Conservation (phyloP, 2,797 vertebrate species). For the Lemur catta region DNA sequence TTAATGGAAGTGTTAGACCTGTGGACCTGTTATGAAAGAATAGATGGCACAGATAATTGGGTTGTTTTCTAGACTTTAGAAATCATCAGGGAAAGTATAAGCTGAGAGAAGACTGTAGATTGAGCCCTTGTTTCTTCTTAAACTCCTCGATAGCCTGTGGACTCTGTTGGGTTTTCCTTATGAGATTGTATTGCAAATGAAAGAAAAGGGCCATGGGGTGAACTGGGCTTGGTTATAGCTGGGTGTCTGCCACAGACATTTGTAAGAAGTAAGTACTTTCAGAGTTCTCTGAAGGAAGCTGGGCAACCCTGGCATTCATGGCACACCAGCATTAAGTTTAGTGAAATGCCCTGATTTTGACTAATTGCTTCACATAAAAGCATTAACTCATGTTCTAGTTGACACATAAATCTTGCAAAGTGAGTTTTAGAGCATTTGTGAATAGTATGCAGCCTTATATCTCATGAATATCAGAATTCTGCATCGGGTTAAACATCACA, state of each 20-base stretch:
- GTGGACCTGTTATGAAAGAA: neutral
- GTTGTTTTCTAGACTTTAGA: neutral
- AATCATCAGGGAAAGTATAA: neutral
- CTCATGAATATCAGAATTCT: neutral
- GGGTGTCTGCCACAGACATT: neutral
- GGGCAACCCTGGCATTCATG: neutral
- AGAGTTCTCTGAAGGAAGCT: neutral
- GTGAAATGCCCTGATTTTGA: neutral
- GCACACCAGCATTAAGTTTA: neutral
- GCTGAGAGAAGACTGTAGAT: neutral
- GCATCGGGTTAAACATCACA: neutral
- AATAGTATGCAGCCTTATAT: neutral
- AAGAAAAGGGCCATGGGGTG: neutral
- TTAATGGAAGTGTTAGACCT: constrained; percentile 3
- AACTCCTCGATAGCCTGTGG: neutral
- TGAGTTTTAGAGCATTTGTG: neutral
- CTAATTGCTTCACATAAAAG: neutral
- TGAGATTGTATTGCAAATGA: neutral
- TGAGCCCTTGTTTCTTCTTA: neutral
- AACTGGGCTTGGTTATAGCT: neutral
- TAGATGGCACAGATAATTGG: neutral
- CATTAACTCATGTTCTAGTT: neutral
- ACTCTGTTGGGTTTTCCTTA: neutral
- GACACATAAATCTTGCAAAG: neutral
- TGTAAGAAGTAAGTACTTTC: neutral